phyloP scores from a whole-genome alignment of 2,113 vertebrate species.

The Nycticorax nycticorax region DNA sequence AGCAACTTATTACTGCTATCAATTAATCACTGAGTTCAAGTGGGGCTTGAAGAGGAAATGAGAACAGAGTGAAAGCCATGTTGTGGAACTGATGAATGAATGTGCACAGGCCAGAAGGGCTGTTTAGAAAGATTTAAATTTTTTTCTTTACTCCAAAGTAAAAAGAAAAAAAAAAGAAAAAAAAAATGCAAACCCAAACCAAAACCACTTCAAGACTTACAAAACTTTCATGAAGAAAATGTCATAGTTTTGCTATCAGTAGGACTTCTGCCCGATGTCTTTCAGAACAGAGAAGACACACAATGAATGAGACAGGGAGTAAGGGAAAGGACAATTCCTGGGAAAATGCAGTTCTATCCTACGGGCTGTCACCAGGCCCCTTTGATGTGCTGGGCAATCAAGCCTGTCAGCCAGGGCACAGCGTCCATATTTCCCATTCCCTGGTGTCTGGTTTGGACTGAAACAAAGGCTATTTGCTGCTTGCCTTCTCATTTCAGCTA shows the following conservation, averaged over 20 bases:
- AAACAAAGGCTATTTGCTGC: not conserved
- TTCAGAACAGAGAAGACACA: not conserved
- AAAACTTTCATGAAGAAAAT: not conserved
- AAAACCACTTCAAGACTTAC: not conserved
- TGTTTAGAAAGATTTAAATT: not conserved
- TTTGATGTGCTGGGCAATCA: not conserved
- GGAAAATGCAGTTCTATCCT: not conserved
- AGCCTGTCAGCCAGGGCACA: not conserved
- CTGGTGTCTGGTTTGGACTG: not conserved
- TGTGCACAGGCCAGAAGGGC: not conserved
- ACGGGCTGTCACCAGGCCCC: not conserved
- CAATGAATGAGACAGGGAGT: not conserved
- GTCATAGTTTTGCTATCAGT: not conserved
- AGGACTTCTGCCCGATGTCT: not conserved
- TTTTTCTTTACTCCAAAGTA: not conserved
- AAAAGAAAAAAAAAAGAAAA: not conserved
- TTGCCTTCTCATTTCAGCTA: not conserved
- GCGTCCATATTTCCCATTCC: not conserved
- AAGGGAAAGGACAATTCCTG: not conserved
- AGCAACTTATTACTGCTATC: not conserved
- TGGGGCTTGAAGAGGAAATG: not conserved
- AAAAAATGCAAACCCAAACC: not conserved
- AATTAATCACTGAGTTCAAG: slow-evolving; percentile 1
- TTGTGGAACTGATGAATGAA: not conserved
- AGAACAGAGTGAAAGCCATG: not conserved